Conservation (phyloP, 2,888 invertebrate genomes). For the Chrysotoxum bicinctum region DNA sequence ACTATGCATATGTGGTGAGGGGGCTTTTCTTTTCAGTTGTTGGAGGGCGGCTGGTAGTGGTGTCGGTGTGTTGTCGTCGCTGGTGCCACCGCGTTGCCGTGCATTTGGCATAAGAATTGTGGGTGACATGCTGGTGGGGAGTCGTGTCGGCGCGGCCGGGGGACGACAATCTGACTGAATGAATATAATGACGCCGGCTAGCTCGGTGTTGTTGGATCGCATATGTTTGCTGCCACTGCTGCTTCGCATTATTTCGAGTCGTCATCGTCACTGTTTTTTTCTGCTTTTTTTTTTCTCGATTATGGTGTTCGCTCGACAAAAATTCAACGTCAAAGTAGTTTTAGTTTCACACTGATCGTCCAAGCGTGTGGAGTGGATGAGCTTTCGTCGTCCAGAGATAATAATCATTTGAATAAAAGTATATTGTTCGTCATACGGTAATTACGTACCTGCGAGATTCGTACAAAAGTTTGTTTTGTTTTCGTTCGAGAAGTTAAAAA, state of each 20-base stretch:
- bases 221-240: conserved; percentile 42
- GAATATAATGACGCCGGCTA: conserved; percentile 32
- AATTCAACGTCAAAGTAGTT: conserved; percentile 48
- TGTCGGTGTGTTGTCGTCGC: neutral
- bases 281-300: conserved; percentile 15
- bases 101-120: conserved; percentile 41
- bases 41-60: neutral
- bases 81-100: conserved; percentile 7
- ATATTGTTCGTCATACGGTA: conserved; percentile 4
- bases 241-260: conserved; percentile 26
- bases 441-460: conserved; percentile 4
- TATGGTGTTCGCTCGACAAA: conserved; percentile 38
- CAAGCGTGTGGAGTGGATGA: conserved; percentile 55
- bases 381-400: conserved; percentile 52
- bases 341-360: conserved; percentile 52
- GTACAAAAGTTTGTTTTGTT: conserved; percentile 4
- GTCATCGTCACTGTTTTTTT: conserved; percentile 40
- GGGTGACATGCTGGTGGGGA: conserved; percentile 29
- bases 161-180: conserved; percentile 3
- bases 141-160: neutral
- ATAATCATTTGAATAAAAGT: conserved; percentile 15
- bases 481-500: neutral
- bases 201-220: conserved; percentile 3
- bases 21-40: neutral
- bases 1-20: neutral